Evolutionary conservation across 2,113 vertebrate genomes (phyloP).

Genomic region (Spea multiplicata): DNA sequence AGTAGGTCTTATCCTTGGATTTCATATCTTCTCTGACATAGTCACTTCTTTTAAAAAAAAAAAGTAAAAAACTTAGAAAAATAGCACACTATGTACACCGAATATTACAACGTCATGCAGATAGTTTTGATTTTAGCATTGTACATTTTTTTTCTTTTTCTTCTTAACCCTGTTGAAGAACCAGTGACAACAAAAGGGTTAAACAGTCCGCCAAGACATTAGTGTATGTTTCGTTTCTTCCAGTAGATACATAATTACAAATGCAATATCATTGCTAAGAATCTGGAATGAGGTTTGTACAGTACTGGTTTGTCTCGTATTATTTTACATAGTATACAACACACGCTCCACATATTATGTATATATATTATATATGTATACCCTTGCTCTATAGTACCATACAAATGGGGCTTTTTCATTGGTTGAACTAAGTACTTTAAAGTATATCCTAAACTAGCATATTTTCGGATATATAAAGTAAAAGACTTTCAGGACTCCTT

Average conservation of each 20-base stretch:
- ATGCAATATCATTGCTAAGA: slow-evolving; percentile 47
- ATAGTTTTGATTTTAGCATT: background rate
- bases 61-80: slow-evolving; percentile 28
- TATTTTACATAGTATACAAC: slow-evolving; percentile 9
- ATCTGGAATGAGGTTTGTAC: slow-evolving; percentile 47
- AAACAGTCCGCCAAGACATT: background rate
- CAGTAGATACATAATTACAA: slow-evolving; percentile 59
- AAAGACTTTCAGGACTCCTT: no score
- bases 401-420: background rate
- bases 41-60: no score
- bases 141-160: background rate
- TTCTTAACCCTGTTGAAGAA: slow-evolving; percentile 21
- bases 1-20: no score
- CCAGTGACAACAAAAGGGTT: background rate
- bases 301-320: background rate
- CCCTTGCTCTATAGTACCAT: no score
- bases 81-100: background rate
- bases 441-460: no score
- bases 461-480: no score
- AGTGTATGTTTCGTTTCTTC: slow-evolving; percentile 52
- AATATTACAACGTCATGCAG: slow-evolving; percentile 27
- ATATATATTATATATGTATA: slow-evolving; percentile 3
- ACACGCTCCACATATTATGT: background rate
- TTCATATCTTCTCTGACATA: no score
- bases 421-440: no score